Percentiles rank a stretch among this genome's conserved stretches.
phyloP scores from a whole-genome alignment of 2,113 vertebrate genomes.

The Delphinus delphis region DNA sequence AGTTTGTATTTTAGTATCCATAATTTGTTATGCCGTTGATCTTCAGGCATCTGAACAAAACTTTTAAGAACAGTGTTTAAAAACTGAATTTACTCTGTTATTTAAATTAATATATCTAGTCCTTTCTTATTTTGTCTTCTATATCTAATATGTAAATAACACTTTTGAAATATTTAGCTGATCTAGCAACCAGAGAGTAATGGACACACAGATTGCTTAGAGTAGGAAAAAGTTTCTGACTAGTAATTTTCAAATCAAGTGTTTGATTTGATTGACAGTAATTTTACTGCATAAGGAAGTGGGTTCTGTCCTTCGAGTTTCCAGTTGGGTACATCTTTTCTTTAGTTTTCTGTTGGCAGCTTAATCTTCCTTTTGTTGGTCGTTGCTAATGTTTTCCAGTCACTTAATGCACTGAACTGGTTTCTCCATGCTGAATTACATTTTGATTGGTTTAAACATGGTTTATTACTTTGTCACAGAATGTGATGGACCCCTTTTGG shows the following conservation, averaged over 20 bases:
- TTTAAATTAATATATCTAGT: background rate
- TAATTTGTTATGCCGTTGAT: background rate
- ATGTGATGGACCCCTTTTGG: background rate
- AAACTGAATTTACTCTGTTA: background rate
- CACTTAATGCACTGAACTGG: background rate
- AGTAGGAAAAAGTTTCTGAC: background rate
- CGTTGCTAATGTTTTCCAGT: background rate
- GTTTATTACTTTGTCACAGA: background rate
- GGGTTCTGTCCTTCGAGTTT: background rate
- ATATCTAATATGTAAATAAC: background rate
- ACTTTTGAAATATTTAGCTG: background rate
- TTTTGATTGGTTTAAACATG: background rate
- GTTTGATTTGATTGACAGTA: background rate
- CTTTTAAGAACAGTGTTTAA: background rate
- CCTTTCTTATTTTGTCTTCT: conserved; percentile 16
- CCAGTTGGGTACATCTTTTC: background rate
- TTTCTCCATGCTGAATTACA: background rate
- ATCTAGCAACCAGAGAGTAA: background rate
- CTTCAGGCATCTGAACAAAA: background rate
- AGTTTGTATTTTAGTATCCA: background rate
- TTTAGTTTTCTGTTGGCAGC: background rate
- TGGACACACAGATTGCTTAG: background rate
- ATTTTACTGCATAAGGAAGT: background rate
- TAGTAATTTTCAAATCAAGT: background rate
- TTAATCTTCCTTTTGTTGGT: background rate